These are phyloP conservation scores for Allygus modestus DNA, from an alignment of 2,888 invertebrate genomes.

Conservation along the genomic window DNA sequence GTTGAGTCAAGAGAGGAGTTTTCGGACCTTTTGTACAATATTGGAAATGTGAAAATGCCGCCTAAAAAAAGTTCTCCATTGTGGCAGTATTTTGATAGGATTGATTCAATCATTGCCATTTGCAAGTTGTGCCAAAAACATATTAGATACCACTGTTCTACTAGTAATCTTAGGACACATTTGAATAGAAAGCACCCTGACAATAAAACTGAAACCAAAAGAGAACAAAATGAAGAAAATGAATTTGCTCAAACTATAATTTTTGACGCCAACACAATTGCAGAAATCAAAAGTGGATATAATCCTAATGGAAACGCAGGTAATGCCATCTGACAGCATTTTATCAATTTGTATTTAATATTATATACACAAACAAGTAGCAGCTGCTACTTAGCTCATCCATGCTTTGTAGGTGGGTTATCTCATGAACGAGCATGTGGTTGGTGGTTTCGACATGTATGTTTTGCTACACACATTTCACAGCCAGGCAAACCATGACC, in stretches of 20 bases:
- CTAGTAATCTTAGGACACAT: constrained; percentile 19
- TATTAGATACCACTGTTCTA: constrained; percentile 16
- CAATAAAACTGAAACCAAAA: neutral
- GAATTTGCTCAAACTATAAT: constrained; percentile 1
- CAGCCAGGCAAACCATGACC: too few species aligned
- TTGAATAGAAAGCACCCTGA: constrained; percentile 28
- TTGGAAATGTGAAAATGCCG: neutral
- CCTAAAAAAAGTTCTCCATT: constrained; percentile 1
- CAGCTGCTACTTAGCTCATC: too few species aligned
- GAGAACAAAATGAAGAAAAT: neutral
- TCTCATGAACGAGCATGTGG: too few species aligned
- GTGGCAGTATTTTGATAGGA: constrained; percentile 1
- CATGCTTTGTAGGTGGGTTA: too few species aligned
- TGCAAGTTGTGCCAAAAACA: constrained; percentile 16
- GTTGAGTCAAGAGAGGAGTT: neutral
- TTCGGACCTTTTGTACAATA: neutral
- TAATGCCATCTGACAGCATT: neutral
- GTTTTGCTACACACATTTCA: too few species aligned
- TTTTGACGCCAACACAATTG: constrained; percentile 1
- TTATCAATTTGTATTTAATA: neutral
- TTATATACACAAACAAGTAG: neutral
- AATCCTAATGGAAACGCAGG: constrained; percentile 9
- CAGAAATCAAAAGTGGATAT: neutral
- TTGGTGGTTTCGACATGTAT: too few species aligned
- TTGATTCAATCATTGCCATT: neutral